Conservation (phyloP, 2,888 invertebrate species). For the Galeruca laticollis region DNA sequence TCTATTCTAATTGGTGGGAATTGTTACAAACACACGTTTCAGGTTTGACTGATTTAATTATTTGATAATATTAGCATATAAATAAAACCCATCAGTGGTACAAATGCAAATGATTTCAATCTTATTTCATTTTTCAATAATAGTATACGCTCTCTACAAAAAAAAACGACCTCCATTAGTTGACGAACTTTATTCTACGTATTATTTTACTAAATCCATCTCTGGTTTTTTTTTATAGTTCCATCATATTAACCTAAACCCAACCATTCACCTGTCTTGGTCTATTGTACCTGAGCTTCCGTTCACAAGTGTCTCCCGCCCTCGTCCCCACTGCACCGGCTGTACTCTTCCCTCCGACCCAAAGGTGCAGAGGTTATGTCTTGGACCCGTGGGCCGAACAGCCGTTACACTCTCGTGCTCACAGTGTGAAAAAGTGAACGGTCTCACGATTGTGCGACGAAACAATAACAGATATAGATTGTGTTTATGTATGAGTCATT, state of each 20-base stretch:
- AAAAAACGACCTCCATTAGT: too few relatives aligned
- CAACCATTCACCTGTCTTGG: conserved; percentile 61
- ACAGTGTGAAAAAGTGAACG: conserved; percentile 58
- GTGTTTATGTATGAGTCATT: conserved; percentile 60
- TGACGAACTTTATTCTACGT: too few relatives aligned
- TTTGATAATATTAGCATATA: too few relatives aligned
- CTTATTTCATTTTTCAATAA: too few relatives aligned
- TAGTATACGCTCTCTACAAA: too few relatives aligned
- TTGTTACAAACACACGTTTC: too few relatives aligned
- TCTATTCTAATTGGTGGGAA: too few relatives aligned
- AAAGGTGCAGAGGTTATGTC: conserved; percentile 54
- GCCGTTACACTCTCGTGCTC: conserved; percentile 58
- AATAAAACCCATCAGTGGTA: too few relatives aligned
- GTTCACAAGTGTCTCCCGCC: conserved; percentile 57
- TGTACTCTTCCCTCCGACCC: conserved; percentile 36
- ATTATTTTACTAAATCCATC: conserved; percentile 13
- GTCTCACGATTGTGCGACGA: conserved; percentile 57
- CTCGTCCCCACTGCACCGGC: conserved; percentile 31
- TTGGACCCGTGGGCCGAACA: conserved; percentile 40
- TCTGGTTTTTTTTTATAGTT: conserved; percentile 22
- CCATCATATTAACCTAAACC: conserved; percentile 31
- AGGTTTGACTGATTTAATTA: too few relatives aligned
- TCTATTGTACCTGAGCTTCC: conserved; percentile 58
- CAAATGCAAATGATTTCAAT: too few relatives aligned
- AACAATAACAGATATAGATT: conserved; percentile 57